Percentiles rank a stretch among this genome's conserved stretches.
phyloP scores from a whole-genome alignment of 2,888 invertebrate species.

The Labia minor region DNA sequence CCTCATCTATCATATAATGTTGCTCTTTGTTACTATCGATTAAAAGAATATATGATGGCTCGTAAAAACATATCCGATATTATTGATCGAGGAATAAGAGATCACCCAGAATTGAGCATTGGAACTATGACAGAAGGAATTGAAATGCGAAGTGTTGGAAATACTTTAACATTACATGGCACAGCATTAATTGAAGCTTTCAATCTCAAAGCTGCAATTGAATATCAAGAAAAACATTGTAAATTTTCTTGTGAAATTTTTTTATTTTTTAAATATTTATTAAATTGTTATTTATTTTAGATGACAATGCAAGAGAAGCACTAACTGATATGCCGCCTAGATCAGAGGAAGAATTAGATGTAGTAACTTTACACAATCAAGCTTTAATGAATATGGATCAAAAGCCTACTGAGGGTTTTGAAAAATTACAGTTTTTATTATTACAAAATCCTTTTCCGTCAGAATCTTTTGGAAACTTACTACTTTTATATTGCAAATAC shows the following conservation, averaged over 20 bases:
- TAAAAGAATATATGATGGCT: constrained; percentile 88
- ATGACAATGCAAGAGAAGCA: constrained; percentile 76
- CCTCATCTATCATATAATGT: constrained; percentile 91
- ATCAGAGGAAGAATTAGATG: constrained; percentile 93
- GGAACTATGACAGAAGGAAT: constrained; percentile 93
- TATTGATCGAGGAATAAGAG: constrained; percentile 88
- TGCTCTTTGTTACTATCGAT: constrained; percentile 84
- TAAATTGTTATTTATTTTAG: constrained; percentile 34
- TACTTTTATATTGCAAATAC: constrained; percentile 91
- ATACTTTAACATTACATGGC: constrained; percentile 84
- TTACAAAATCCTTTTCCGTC: constrained; percentile 95
- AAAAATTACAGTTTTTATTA: constrained; percentile 83
- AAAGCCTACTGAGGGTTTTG: constrained; percentile 85
- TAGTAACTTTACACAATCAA: constrained; percentile 94
- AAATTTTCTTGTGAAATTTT: constrained; percentile 32
- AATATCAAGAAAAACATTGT: constrained; percentile 84
- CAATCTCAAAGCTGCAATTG: constrained; percentile 96
- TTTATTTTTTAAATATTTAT: background rate
- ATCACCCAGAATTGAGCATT: constrained; percentile 93
- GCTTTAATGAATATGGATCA: constrained; percentile 83
- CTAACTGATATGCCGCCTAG: constrained; percentile 83
- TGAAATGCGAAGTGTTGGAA: constrained; percentile 89
- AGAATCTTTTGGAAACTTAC: constrained; percentile 92
- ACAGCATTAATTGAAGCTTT: constrained; percentile 96
- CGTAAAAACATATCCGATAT: constrained; percentile 90